Evolutionary conservation across 2,888 invertebrate genomes (phyloP), one percentile per base, ranked within the genome.

Genomic region (Ophion ventricosus): DNA sequence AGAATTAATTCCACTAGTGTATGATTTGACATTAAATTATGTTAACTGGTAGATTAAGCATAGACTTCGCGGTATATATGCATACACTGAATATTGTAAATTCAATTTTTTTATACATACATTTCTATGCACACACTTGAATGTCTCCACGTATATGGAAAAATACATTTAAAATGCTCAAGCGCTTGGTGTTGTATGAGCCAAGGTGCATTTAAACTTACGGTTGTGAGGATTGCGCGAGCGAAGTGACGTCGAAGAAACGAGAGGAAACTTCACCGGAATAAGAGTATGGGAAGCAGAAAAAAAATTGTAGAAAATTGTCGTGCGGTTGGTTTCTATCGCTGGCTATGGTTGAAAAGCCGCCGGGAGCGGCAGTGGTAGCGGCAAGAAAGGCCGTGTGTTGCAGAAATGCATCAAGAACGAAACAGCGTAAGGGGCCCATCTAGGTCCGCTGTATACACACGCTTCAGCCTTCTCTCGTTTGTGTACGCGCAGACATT

Each of bases 161-260:
- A 77, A 67, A 69, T 73, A 84, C 35, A 73, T 81, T 81, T 72
- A 40, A 74, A 75, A 79, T 82, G 78, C 72, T 20, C 59, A 59
- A 76, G 78, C 69, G 56, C 43, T 76, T 54, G 72, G 26, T 35
- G 63, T 17, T 63, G 73, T 25, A 20, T n/a, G 75, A 78, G 75
- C 59, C 35, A 43, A 67, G 29, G 75, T 82, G 81, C 79, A 82
- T 80, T 82, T 73, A 76, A 82, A 82, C 70, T 82, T 82, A 77
- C 79, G 72, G 76, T 63, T 67, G 73, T 26, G 23, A 17, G 64
- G 66, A 56, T 75, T 59, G 49, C n/a, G 56, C 17, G 56, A 23
- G 29, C 10, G 35, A 80, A 76, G 66, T 82, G 75, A 79, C 69
- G 77, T 64, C 64, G 57, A 77, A 82, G 70, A 63, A 79, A 76